phyloP scores from a whole-genome alignment of 2,113 vertebrate species.

The Halichoerus grypus region DNA sequence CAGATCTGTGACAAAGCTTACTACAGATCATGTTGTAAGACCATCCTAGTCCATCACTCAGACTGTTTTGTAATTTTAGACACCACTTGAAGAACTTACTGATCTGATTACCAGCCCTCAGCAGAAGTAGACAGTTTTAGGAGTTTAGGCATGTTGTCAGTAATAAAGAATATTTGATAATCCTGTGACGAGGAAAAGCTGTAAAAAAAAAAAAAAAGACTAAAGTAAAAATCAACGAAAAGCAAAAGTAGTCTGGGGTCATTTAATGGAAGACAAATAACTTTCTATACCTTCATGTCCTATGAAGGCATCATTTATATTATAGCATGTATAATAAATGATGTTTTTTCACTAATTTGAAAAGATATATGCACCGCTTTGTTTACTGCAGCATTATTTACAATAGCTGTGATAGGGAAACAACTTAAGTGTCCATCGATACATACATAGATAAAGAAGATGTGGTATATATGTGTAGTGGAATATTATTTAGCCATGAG shows the following conservation, averaged over 20 bases:
- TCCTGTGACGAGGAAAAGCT: not conserved
- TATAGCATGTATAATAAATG: not conserved
- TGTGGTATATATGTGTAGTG: not conserved
- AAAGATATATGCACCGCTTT: not conserved
- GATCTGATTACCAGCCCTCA: not conserved
- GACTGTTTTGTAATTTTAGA: not conserved
- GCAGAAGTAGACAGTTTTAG: not conserved
- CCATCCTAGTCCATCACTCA: not conserved
- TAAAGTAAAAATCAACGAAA: not conserved
- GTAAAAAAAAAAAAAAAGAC: not conserved
- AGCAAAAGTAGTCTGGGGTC: not conserved
- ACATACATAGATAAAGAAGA: not conserved
- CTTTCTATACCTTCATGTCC: not conserved
- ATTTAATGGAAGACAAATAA: not conserved
- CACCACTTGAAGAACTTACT: not conserved
- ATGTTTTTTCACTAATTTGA: not conserved
- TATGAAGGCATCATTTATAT: not conserved
- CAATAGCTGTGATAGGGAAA: not conserved
- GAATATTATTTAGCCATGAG: not conserved
- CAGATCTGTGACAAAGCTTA: not conserved
- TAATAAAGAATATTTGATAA: not conserved
- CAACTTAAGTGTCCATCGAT: not conserved
- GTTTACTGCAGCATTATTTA: not conserved
- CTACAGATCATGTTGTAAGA: not conserved
- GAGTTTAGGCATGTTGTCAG: not conserved